Base-by-base conservation (phyloP, 1,140 invertebrate species). In the Telenomus remus region DNA sequence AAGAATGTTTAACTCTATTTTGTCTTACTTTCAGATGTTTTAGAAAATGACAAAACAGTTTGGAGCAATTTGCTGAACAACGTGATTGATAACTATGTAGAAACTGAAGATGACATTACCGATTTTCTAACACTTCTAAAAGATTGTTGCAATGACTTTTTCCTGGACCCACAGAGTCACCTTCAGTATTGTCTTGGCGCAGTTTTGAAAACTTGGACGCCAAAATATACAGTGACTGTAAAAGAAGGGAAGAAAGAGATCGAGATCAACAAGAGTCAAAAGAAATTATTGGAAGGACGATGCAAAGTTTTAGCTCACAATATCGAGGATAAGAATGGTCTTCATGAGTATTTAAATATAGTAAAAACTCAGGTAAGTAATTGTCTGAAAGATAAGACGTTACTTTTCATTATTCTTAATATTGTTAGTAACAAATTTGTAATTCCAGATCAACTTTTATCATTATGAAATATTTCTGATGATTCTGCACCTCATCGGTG, bases 401-500 rank as follows among this genome's bases (percentile, higher is more conserved):
- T n/a, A n/a, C n/a, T n/a, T n/a, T n/a, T 47, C 15, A 34, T 78
- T 42, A 27, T 3, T 27, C 19, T 27, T 27, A 6, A 27, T 3
- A 6, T 27, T 27, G 6, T 27, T 27, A 27, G 6, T 3, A 27
- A 27, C 1, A 27, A 27, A 35, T 47, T 64, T 47, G 3, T n/a
- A n/a, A n/a, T 77, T 73, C 44, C 47, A 85, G 82, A 78, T 88
- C 0, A 88, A 86, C 72, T 85, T 82, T 69, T 89, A 89, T 57
- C 65, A 89, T 53, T 89, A 89, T 70, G 88, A 89, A 80, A 78
- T 88, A 5, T 87, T 86, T 61, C 69, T 86, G 37, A 80, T 87
- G 14, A 81, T 88, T 35, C 60, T 85, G 34, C 82, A 87, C 33
- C 70, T 88, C 6, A 37, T 83, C 9, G 71, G 78, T 60, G 76